Base-by-base conservation (phyloP, 2,888 invertebrate genomes). In the Catocala fraxini region DNA sequence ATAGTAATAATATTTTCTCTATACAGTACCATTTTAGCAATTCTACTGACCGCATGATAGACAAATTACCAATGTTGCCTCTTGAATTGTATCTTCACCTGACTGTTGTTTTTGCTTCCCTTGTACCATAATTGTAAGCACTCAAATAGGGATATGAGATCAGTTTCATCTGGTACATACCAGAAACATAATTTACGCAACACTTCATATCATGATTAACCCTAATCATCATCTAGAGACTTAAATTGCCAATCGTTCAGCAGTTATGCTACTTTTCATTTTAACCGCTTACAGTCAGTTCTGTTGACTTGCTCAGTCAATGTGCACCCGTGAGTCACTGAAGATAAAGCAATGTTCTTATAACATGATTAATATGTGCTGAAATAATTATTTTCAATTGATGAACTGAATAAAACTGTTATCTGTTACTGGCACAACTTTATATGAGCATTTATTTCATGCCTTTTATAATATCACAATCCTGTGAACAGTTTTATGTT, bases 111-210 rank as follows among this genome's bases (percentile, higher is more conserved):
- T 33, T 15, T 42, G n/a, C 41, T 33, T 57, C 9, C n/a, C 15
- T 48, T 46, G 4, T 25, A 25, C 4, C 25, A 25, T n/a, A 42
- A 61, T 56, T 55, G 34, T 46, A 54, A 9, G 5, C 15, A 51
- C 34, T 25, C 15, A 35, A 79, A 77, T 71, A 70, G 70, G 78
- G 72, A 81, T 78, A 68, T 79, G 75, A 77, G 59, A 62, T 77
- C 65, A 67, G 56, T 68, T 56, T 35, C 51, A 62, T 58, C 62
- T 58, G 66, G 67, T 71, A 59, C 10, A 43, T 53, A 57, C 65
- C 55, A 52, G 66, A 66, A 64, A 49, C 55, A 56, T 66, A 54
- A 67, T 74, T 70, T 54, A 70, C 3, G 53, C 65, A 65, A 68
- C 59, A 59, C 54, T 64, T 64, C 48, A 63, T 63, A 64, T 56